A percentile compares a stretch with the other conserved stretches of the same genome.
These are phyloP conservation scores for Psittacula cyanocephala DNA, from an alignment of 2,113 vertebrate species.

Conservation along the genomic window DNA sequence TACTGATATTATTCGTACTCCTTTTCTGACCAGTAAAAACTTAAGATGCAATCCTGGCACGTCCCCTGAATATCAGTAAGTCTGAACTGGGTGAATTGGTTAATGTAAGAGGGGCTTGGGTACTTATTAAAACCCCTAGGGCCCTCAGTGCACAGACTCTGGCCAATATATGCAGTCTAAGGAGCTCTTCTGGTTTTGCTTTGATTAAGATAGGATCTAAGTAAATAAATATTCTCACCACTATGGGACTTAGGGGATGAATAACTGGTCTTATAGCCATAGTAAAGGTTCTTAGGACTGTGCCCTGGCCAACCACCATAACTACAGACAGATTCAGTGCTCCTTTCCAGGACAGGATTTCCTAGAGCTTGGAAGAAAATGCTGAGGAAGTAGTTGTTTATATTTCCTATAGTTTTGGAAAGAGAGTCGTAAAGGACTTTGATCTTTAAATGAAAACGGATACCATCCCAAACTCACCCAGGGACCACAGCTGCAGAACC, in stretches of 20 bases:
- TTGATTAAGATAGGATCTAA: conserved; percentile 42
- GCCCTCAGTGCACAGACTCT: not conserved
- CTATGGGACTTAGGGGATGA: not conserved
- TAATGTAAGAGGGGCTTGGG: not conserved
- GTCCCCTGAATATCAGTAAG: not conserved
- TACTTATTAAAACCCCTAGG: conserved; percentile 19
- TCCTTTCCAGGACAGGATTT: not conserved
- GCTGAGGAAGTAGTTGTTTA: not conserved
- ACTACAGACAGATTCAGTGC: not conserved
- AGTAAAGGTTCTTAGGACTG: not conserved
- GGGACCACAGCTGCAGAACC: not conserved
- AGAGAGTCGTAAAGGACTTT: not conserved
- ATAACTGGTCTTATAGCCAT: not conserved
- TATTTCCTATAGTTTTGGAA: not conserved
- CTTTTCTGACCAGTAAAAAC: not conserved
- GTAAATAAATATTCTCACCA: conserved; percentile 36
- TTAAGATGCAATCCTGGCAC: conserved; percentile 1
- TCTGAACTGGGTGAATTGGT: not conserved
- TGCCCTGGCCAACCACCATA: not conserved
- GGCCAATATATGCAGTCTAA: conserved; percentile 33
- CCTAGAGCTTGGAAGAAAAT: not conserved
- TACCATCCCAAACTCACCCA: not conserved
- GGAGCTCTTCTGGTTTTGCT: conserved; percentile 27
- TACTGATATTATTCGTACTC: not conserved
- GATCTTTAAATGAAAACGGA: conserved; percentile 4